Evolutionary conservation across 2,888 invertebrate species (phyloP), one percentile per base, ranked within the genome.

Genomic region (Brachypalpus laphriformis): DNA sequence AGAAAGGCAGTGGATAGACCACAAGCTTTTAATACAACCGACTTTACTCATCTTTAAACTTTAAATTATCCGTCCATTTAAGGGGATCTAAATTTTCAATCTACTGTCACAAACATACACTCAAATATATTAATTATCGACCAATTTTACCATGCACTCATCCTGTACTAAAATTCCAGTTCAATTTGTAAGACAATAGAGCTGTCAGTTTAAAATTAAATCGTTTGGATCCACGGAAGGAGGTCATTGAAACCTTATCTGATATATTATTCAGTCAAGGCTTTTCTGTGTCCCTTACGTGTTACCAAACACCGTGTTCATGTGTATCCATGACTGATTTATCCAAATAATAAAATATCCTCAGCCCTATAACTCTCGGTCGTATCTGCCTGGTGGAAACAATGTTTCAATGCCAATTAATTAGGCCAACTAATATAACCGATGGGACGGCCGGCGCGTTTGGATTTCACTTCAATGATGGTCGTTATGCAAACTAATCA

Each of bases 351-450:
- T n/a, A 61, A 42, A 59, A 54, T 66, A 7, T 16, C 42, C 28
- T 34, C 11, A 4, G 22, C 14, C 34, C 51, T 61, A 34, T 49
- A 56, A 40, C 25, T 22, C 14, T 25, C 31, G 51, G 42, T 49
- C 65, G 49, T 18, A 65, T 56, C 65, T 49, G 57, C 25, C 28
- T 57, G 31, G 9, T 49, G 40, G 49, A 34, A 68, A 59, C 59
- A 59, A 51, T 59, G 51, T 61, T 68, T 68, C 74, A 81, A 68
- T 66, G 45, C 20, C 61, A 81, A 74, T 81, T 74, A 74, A 81
- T 78, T 78, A 78, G 71, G 28, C 47, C 37, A 40, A 78, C 71
- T 65, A 78, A 78, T 68, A 54, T 54, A 63, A 74, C 54, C 54
- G 66, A 68, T 66, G 63, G 34, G 42, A 34, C 22, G 42, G 66